A percentile compares a stretch with the other conserved stretches of the same genome.
Evolutionary conservation across 1,140 invertebrate species (phyloP).

Genomic region (Reticulitermes speratus): DNA sequence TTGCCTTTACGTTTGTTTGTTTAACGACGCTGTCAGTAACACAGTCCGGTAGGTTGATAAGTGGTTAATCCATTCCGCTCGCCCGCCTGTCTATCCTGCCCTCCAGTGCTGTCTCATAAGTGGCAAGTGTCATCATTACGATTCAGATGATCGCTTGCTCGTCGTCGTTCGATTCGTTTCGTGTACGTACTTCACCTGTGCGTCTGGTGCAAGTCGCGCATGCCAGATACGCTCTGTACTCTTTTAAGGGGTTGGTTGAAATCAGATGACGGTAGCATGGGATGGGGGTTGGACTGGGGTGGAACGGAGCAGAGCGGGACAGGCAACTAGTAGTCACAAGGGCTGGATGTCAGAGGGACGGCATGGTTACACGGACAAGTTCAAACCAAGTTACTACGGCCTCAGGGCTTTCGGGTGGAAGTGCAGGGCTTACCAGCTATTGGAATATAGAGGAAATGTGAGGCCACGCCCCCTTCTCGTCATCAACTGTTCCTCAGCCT

Average conservation of each 20-base stretch:
- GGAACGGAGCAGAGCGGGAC: constrained; percentile 44
- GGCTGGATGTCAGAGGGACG: constrained; percentile 39
- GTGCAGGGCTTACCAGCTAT: neutral
- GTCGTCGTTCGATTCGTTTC: too few relatives aligned
- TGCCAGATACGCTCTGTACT: neutral
- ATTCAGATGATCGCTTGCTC: too few relatives aligned
- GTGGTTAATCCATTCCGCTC: too few relatives aligned
- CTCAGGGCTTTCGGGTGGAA: neutral
- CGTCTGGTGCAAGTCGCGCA: neutral
- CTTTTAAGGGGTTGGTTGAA: constrained; percentile 34
- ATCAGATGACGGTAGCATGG: constrained; percentile 37
- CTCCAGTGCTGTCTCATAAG: too few relatives aligned
- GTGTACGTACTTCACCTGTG: neutral
- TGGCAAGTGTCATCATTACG: too few relatives aligned
- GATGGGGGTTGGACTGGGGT: constrained; percentile 37
- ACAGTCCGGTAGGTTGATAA: too few relatives aligned
- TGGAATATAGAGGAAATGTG: neutral
- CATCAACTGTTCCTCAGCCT: constrained; percentile 12
- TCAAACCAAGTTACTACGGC: neutral
- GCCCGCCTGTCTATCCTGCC: too few relatives aligned
- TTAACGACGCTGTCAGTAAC: too few relatives aligned
- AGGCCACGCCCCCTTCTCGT: constrained; percentile 34
- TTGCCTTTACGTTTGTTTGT: too few relatives aligned
- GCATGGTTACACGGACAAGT: neutral
- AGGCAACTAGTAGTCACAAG: constrained; percentile 43